Evolutionary conservation across 2,113 vertebrate genomes (phyloP).

Genomic region (Argyrosomus japonicus): DNA sequence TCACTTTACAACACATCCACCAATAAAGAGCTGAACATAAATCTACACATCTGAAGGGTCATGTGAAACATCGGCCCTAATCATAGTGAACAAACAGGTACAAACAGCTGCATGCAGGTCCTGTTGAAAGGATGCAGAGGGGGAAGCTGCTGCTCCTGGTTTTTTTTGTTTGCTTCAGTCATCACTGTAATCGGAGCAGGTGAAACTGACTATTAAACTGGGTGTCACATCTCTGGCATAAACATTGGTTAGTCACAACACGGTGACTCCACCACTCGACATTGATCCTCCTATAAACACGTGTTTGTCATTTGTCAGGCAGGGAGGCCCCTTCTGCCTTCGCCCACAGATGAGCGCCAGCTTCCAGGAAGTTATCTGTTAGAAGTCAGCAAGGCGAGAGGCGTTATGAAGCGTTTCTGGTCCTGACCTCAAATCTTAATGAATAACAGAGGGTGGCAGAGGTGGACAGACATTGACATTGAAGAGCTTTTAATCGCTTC

Average conservation of each 20-base stretch:
- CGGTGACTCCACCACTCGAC: constrained; percentile 44
- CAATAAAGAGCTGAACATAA: background rate
- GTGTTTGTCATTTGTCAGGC: constrained; percentile 68
- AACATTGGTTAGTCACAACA: constrained; percentile 67
- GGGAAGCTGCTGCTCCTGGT: constrained; percentile 7
- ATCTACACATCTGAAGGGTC: background rate
- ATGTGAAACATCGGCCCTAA: constrained; percentile 18
- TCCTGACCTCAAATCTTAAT: constrained; percentile 1
- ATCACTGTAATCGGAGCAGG: constrained; percentile 54
- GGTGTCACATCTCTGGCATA: constrained; percentile 54
- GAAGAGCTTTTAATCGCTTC: background rate
- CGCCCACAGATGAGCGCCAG: constrained; percentile 29
- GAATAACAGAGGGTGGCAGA: background rate
- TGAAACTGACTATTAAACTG: constrained; percentile 65
- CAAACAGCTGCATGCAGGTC: constrained; percentile 2
- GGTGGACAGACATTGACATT: background rate
- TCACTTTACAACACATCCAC: background rate
- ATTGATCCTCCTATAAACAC: constrained; percentile 70
- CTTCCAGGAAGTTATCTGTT: constrained; percentile 67
- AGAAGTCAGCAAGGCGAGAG: constrained; percentile 11
- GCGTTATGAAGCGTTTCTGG: constrained; percentile 20
- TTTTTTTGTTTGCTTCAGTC: constrained; percentile 54
- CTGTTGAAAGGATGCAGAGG: constrained; percentile 42
- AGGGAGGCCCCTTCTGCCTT: constrained; percentile 33
- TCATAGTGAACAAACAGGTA: constrained; percentile 26